phyloP scores from a whole-genome alignment of 2,888 invertebrate genomes.

The Galeruca laticollis region DNA sequence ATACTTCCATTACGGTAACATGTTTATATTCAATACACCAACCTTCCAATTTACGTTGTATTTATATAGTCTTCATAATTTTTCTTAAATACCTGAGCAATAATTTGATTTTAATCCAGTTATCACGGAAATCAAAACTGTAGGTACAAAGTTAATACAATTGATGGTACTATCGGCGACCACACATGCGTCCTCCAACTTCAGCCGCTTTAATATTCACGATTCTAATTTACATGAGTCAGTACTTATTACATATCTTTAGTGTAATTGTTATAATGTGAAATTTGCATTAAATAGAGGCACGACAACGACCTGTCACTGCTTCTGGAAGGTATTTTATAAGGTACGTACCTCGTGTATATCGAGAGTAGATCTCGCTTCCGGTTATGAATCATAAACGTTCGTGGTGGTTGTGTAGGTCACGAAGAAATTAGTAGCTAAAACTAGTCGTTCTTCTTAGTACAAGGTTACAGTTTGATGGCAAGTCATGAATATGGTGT shows the following conservation, averaged over 20 bases:
- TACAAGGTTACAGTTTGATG: constrained; percentile 18
- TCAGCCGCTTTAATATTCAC: constrained; percentile 45
- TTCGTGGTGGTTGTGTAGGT: constrained; percentile 24
- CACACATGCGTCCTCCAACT: constrained; percentile 24
- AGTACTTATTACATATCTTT: constrained; percentile 52
- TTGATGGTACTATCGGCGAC: constrained; percentile 1
- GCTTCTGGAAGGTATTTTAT: constrained; percentile 42
- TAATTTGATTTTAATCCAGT: not conserved
- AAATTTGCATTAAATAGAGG: constrained; percentile 57
- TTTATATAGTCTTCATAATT: no score
- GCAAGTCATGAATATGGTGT: constrained; percentile 20
- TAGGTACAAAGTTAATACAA: not conserved
- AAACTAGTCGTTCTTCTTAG: constrained; percentile 12
- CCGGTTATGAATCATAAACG: constrained; percentile 35
- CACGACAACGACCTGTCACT: constrained; percentile 49
- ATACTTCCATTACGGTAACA: no score
- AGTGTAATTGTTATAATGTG: constrained; percentile 57
- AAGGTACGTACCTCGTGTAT: constrained; percentile 3
- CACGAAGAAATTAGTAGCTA: constrained; percentile 30
- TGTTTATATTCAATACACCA: no score
- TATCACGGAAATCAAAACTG: not conserved
- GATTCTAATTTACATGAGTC: constrained; percentile 57
- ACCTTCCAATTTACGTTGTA: no score
- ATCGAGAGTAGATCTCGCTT: constrained; percentile 26
- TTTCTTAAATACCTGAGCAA: no score